phyloP scores from a whole-genome alignment of 2,797 vertebrate genomes.

The Sebastes kiyomatsui region DNA sequence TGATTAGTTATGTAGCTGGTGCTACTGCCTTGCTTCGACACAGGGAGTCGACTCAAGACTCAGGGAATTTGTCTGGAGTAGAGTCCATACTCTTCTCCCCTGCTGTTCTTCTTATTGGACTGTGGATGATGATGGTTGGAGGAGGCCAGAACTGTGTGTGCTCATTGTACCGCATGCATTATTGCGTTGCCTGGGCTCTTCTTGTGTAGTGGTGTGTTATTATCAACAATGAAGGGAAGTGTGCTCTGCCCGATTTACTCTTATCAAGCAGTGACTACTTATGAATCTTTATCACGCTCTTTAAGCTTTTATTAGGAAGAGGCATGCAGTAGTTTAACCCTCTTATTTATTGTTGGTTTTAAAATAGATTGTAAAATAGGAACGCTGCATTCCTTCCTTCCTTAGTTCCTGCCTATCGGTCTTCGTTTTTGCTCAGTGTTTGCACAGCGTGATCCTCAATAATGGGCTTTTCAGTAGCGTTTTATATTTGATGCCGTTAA shows the following conservation, averaged over 20 bases:
- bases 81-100: background rate
- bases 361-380: background rate
- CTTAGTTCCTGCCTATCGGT: background rate
- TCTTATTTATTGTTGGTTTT: background rate
- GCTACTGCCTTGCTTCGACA: background rate
- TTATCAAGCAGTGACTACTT: background rate
- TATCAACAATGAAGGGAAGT: background rate
- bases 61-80: constrained; percentile 24
- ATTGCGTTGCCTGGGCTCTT: background rate
- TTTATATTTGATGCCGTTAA: constrained; percentile 8
- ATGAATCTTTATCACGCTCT: background rate
- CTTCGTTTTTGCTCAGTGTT: background rate
- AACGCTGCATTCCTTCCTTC: background rate
- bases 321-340: background rate
- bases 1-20: background rate
- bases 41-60: constrained; percentile 2
- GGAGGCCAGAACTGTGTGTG: background rate
- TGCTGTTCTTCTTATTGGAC: constrained; percentile 34
- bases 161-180: background rate
- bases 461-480: background rate
- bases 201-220: background rate
- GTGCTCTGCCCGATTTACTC: background rate
- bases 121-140: background rate
- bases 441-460: background rate
- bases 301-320: background rate